These are phyloP conservation scores for Athetis lepigone DNA, from an alignment of 2,888 invertebrate species.

Conservation along the genomic window DNA sequence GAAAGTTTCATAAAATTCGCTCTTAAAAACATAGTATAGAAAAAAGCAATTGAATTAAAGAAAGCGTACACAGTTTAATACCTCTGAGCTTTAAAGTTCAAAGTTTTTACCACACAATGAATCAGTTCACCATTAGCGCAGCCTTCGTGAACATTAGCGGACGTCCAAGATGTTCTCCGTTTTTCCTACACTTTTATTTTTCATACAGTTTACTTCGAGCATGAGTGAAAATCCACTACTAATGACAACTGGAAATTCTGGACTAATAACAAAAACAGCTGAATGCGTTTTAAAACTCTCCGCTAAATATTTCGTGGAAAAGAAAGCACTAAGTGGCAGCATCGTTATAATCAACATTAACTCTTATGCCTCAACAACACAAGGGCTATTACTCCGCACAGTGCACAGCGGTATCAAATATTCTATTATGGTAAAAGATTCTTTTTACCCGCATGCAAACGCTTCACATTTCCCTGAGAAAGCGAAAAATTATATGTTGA, in stretches of 20 bases:
- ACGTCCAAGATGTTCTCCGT: conserved; percentile 68
- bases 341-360: conserved; percentile 88
- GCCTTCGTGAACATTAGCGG: conserved; percentile 49
- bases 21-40: not conserved
- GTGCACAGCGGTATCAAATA: conserved; percentile 86
- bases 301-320: conserved; percentile 88
- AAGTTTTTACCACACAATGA: conserved; percentile 50
- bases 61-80: conserved; percentile 40
- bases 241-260: conserved; percentile 79
- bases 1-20: too few relatives aligned
- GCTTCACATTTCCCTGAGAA: conserved; percentile 89
- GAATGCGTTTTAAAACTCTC: conserved; percentile 89
- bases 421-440: conserved; percentile 89
- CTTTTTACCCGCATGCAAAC: conserved; percentile 86
- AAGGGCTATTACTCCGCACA: conserved; percentile 82
- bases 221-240: conserved; percentile 79
- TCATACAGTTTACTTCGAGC: conserved; percentile 68
- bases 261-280: conserved; percentile 83
- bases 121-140: conserved; percentile 50
- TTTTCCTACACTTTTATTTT: conserved; percentile 62
- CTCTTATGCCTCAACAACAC: conserved; percentile 82
- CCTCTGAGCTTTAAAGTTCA: conserved; percentile 64
- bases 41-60: conserved; percentile 5
- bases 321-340: conserved; percentile 87
- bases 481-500: conserved; percentile 90